Base-by-base conservation (phyloP, 2,113 vertebrate species). In the Tachysurus fulvidraco region DNA sequence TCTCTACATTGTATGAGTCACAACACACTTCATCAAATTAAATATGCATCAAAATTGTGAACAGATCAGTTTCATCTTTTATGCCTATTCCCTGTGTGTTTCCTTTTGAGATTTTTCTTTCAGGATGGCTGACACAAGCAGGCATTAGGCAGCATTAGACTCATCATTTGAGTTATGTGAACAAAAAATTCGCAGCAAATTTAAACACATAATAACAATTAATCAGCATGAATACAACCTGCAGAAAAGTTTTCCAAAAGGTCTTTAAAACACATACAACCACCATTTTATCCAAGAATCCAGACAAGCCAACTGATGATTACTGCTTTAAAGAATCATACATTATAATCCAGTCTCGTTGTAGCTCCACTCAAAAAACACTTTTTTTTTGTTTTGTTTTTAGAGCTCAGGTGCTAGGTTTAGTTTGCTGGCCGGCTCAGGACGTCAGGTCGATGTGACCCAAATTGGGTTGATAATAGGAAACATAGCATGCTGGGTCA, bases 1-100 rank as follows among this genome's bases (percentile, higher is more conserved):
- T 54, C 76, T 73, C 60, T 50, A 60, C 71, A 82, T 76, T 74
- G 8, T 62, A 65, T 83, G 86, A 87, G 57, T 87, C 86, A 86
- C 54, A 67, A 83, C 8, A 84, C 85, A 65, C n/a, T 1, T 28
- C 10, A 14, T 74, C 86, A 78, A 67, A 67, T 46, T 62, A 67
- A 87, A 83, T 41, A 65, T 25, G 44, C 81, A 87, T 78, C 86
- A 83, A n/a, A 36, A 5, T 1, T 21, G 8, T 62, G 44, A 54
- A 52, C 11, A 55, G 25, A 36, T 41, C 57, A 19, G 25, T 28
- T 52, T 55, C 0, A 19, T 55, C 50, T 17, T 59, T 80, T 59
- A 30, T 59, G 36, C 4, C 54, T 13, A 4, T 59, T 13, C 13
- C 36, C 36, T 36, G 21, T 41, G 3, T 10, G 3, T 21, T 78